phyloP scores from a whole-genome alignment of 2,113 vertebrate genomes.

The Pan troglodytes region NHGRI_mPanTro3-v2.1_pri NC_072414.2:75165501-75166000 shows the following conservation, averaged over 20 bases:
- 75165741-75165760: slow-evolving; percentile 78
- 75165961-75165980: background rate
- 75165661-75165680: slow-evolving; percentile 49
- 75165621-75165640: slow-evolving; percentile 40
- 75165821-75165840: background rate
- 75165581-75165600: background rate
- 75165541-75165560: background rate
- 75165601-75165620: slow-evolving; percentile 43
- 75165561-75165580: background rate
- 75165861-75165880: rapidly evolving
- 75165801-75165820: slow-evolving; percentile 70
- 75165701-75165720: slow-evolving; percentile 56
- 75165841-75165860: rapidly evolving
- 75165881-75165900: background rate
- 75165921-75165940: background rate
- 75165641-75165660: slow-evolving; percentile 68
- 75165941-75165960: background rate
- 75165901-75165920: background rate
- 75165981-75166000: background rate
- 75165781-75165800: slow-evolving; percentile 57
- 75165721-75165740: slow-evolving; percentile 49
- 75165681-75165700: slow-evolving; percentile 73
- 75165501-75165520: slow-evolving; percentile 94
- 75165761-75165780: slow-evolving; percentile 77
- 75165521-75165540: slow-evolving; percentile 87